Base-by-base conservation (phyloP, 2,797 vertebrate genomes). In the Euthynnus affinis region DNA sequence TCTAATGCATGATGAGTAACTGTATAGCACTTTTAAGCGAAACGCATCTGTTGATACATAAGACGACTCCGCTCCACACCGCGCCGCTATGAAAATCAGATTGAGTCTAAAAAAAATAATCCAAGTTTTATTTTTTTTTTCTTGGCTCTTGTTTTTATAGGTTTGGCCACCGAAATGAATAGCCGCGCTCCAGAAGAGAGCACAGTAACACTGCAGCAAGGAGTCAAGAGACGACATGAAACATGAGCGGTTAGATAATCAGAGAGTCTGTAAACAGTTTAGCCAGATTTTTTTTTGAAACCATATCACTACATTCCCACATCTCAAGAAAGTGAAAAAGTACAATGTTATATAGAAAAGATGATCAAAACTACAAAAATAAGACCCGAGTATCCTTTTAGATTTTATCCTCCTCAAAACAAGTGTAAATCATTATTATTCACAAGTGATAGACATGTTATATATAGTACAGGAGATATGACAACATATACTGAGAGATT, bases 1-100 rank as follows among this genome's bases (percentile, higher is more conserved):
- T 67, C 61, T 55, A 2, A 56, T 32, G 67, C 27, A 3, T 44
- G 68, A 76, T 78, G 67, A 82, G 69, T 71, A 52, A 70, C 48
- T 55, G 12, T 48, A n/a, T 34, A 66, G 60, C 56, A 66, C 75
- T 85, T 60, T n/a, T n/a, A n/a, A 62, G 58, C 32, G 2, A 51
- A 56, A 48, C 51, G 18, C 25, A 64, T 65, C n/a, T 4, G 15
- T 6, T 64, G 55, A 68, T 18, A 71, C 3, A 51, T 42, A 0
- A 40, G 14, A 20, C 9, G 20, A 27, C 5, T 25, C 5, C 37
- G 14, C 32, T 57, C 20, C 51, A 62, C 34, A 49, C 10, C 29
- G 14, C 17, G 68, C 23, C 22, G 42, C 37, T 59, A 27, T 23
- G 1, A 23, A 44, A 8, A 62, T 29, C 10, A 18, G 34, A 20